phyloP scores from a whole-genome alignment of 2,797 vertebrate species.

The Intellagama lesueurii region DNA sequence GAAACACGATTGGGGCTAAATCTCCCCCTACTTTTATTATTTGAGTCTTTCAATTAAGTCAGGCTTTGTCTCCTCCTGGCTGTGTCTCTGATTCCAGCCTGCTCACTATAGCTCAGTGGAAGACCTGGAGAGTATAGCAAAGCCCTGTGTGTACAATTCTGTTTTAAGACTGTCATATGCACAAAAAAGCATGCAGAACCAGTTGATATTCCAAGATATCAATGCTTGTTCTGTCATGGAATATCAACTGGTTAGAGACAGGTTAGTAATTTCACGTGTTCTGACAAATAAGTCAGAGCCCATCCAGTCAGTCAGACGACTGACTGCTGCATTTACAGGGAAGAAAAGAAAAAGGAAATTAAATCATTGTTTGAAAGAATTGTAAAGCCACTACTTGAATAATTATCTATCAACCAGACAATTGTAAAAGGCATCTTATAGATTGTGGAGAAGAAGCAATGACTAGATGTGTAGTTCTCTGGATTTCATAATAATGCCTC shows the following conservation, averaged over 20 bases:
- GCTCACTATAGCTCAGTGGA: too few species aligned
- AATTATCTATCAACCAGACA: slow-evolving; percentile 62
- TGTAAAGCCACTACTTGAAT: slow-evolving; percentile 58
- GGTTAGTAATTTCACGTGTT: neutral
- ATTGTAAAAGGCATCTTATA: slow-evolving; percentile 54
- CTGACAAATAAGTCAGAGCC: slow-evolving; percentile 13
- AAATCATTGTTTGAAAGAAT: slow-evolving; percentile 51
- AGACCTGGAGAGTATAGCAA: too few species aligned
- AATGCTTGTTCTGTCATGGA: too few species aligned
- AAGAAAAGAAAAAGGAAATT: neutral
- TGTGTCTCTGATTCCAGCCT: neutral
- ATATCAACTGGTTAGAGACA: neutral
- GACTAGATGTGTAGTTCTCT: slow-evolving; percentile 11
- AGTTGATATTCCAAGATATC: too few species aligned
- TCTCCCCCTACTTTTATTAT: neutral
- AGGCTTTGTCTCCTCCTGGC: neutral
- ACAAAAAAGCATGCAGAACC: too few species aligned
- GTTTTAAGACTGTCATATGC: too few species aligned
- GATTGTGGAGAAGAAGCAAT: slow-evolving; percentile 39
- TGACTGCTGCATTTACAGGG: neutral
- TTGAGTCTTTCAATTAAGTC: neutral
- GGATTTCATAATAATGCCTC: slow-evolving; percentile 1
- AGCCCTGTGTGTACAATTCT: too few species aligned
- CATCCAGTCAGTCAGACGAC: neutral
- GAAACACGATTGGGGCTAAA: neutral